Percentiles rank a stretch among this genome's conserved stretches.
Conservation (phyloP, 2,888 invertebrate genomes). For the Ramazzottius varieornatus region DNA sequence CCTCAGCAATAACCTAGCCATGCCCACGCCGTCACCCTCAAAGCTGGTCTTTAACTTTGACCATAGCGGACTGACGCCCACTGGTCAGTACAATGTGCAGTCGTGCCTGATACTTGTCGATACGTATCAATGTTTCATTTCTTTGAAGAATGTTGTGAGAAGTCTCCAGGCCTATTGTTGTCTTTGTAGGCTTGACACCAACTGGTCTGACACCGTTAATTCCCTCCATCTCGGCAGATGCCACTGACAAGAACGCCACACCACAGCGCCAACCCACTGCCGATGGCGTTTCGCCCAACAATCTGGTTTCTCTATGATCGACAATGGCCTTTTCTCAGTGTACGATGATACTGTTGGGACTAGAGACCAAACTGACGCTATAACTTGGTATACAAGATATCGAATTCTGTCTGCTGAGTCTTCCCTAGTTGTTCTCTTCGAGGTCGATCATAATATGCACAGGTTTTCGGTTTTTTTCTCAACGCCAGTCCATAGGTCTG, state of each 20-base stretch:
- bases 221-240: neutral
- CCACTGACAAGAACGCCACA: neutral
- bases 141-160: neutral
- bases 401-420: no score
- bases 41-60: constrained; percentile 1
- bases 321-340: no score
- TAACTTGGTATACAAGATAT: no score
- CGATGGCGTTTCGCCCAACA: constrained; percentile 2
- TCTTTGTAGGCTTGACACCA: neutral
- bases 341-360: no score
- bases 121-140: neutral
- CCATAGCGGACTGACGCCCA: neutral
- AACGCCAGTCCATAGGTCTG: no score
- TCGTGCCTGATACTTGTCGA: neutral
- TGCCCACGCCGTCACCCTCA: neutral
- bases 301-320: neutral
- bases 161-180: neutral
- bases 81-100: neutral
- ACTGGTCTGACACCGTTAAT: neutral
- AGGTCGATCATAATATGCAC: no score
- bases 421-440: no score
- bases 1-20: neutral
- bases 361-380: no score
- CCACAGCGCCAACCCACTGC: no score
- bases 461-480: no score